These are phyloP conservation scores for Noctua janthe DNA, from an alignment of 2,888 invertebrate genomes.

Conservation along the genomic window DNA sequence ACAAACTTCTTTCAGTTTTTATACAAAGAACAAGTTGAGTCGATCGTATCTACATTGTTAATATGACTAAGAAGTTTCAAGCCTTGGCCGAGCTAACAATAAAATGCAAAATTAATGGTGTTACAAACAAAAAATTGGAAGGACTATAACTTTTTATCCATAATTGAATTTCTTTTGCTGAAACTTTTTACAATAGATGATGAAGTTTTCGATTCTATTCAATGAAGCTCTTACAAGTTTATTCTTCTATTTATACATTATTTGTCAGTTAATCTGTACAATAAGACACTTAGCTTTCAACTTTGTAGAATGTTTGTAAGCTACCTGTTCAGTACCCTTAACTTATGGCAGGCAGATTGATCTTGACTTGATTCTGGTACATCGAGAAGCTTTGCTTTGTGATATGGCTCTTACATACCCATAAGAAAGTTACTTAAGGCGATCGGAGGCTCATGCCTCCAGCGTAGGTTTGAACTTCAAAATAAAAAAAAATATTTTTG, in stretches of 20 bases:
- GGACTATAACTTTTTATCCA: conserved; percentile 23
- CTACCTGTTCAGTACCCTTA: neutral
- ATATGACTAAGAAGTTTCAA: neutral
- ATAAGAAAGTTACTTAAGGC: neutral
- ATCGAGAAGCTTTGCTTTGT: neutral
- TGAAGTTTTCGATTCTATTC: conserved; percentile 7
- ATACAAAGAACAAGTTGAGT: neutral
- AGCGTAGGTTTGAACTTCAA: neutral
- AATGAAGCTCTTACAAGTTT: neutral
- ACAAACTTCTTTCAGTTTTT: neutral
- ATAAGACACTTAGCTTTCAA: neutral
- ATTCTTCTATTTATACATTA: neutral
- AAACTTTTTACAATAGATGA: conserved; percentile 26
- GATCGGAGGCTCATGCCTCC: neutral
- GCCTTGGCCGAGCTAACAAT: neutral
- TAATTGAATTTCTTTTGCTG: conserved; percentile 26
- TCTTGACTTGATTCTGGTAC: neutral
- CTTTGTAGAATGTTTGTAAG: neutral
- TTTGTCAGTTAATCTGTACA: neutral
- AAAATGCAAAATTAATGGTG: neutral
- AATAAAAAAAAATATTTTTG: neutral
- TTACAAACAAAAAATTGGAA: conserved; percentile 13
- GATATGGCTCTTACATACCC: neutral
- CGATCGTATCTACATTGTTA: neutral
- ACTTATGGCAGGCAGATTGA: neutral